phyloP scores from a whole-genome alignment of 2,888 invertebrate species.

The Noctua pronuba region DNA sequence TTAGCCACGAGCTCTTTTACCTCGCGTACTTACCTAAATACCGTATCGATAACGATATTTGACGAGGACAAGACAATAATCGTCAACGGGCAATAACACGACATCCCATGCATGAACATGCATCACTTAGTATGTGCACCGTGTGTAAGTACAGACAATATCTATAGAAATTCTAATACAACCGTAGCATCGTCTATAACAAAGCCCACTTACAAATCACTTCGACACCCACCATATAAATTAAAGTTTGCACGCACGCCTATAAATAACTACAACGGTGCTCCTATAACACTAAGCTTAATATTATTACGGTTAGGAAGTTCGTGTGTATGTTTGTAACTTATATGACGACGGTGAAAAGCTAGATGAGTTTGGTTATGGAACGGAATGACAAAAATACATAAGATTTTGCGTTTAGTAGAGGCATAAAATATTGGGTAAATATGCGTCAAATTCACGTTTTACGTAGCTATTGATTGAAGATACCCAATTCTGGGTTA shows the following conservation, averaged over 20 bases:
- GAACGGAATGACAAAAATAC: not conserved
- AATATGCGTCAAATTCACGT: not conserved
- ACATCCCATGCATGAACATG: conserved; percentile 12
- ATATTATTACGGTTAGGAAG: conserved; percentile 8
- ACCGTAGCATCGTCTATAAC: conserved; percentile 50
- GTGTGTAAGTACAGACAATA: conserved; percentile 47
- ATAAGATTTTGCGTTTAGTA: not conserved
- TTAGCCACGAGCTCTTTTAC: not conserved
- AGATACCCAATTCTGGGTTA: no score
- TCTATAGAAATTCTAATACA: conserved; percentile 56
- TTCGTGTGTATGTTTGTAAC: conserved; percentile 44
- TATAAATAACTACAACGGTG: conserved; percentile 60
- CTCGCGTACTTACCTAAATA: not conserved
- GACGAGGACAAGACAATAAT: not conserved
- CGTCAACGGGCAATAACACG: conserved; percentile 3
- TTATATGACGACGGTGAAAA: not conserved
- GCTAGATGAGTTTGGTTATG: not conserved
- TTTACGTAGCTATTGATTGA: no score
- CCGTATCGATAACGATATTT: not conserved
- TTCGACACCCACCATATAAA: conserved; percentile 60
- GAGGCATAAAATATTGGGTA: not conserved
- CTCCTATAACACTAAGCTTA: conserved; percentile 45
- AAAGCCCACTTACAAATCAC: conserved; percentile 63
- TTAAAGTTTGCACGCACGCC: conserved; percentile 60
- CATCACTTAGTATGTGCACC: conserved; percentile 45